phyloP scores from a whole-genome alignment of 2,113 vertebrate genomes.

The Nanorana parkeri region DNA sequence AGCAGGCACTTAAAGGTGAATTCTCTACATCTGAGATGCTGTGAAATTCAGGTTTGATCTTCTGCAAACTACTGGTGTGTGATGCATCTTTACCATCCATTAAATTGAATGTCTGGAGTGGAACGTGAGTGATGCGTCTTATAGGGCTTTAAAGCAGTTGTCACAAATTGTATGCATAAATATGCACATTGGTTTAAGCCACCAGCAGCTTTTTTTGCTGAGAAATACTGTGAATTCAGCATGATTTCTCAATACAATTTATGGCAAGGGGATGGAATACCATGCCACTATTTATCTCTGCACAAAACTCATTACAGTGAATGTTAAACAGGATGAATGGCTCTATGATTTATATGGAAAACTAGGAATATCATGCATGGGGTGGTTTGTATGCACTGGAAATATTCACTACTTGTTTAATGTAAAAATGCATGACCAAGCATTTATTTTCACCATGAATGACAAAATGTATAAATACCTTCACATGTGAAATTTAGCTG shows the following conservation, averaged over 20 bases:
- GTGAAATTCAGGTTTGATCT: background rate
- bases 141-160: constrained; percentile 12
- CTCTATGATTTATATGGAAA: constrained; percentile 5
- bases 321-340: background rate
- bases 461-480: too few species aligned
- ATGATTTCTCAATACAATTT: background rate
- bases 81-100: background rate
- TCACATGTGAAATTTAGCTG: too few species aligned
- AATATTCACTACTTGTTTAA: too few species aligned
- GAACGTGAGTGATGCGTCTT: constrained; percentile 2
- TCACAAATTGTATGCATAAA: constrained; percentile 35
- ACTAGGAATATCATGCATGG: background rate
- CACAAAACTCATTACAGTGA: background rate
- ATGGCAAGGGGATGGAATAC: background rate
- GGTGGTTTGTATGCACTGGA: too few species aligned
- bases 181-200: background rate
- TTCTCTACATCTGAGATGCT: background rate
- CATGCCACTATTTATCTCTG: background rate
- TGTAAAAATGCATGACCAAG: too few species aligned
- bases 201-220: background rate
- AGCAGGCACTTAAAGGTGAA: too few species aligned
- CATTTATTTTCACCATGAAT: too few species aligned
- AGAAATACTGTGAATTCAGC: background rate
- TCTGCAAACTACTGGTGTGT: background rate
- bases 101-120: background rate